phyloP scores from a whole-genome alignment of 2,797 vertebrate species.

The Acipenser transmontanus region DNA sequence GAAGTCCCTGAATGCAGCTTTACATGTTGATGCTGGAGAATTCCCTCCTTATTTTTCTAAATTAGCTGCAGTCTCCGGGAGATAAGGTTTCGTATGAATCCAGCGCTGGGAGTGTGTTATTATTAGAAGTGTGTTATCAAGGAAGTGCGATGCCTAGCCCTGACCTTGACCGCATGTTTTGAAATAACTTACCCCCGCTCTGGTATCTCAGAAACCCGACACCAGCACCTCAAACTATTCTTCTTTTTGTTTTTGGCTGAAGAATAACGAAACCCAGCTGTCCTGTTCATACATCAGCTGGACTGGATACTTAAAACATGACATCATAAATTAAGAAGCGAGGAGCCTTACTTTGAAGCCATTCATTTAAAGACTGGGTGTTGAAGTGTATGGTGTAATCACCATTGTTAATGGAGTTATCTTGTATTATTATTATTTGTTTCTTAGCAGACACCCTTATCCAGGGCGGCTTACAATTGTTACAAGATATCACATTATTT shows the following conservation, averaged over 20 bases:
- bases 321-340: too few relatives aligned
- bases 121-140: slow-evolving; percentile 5
- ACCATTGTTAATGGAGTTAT: too few relatives aligned
- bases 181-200: not conserved
- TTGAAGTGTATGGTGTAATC: too few relatives aligned
- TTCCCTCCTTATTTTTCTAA: slow-evolving; percentile 15
- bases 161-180: slow-evolving; percentile 15
- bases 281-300: too few relatives aligned
- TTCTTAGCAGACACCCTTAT: too few relatives aligned
- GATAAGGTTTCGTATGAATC: slow-evolving; percentile 1
- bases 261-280: not conserved
- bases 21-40: not conserved
- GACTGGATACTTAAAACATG: too few relatives aligned
- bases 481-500: too few relatives aligned
- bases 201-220: not conserved
- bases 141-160: slow-evolving; percentile 6
- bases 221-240: slow-evolving; percentile 4
- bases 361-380: too few relatives aligned
- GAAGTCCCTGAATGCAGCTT: not conserved
- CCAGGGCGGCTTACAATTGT: too few relatives aligned
- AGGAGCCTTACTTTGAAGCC: too few relatives aligned
- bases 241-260: slow-evolving; percentile 22
- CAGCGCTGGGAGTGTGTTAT: slow-evolving; percentile 28
- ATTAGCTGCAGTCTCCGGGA: slow-evolving; percentile 14
- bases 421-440: too few relatives aligned